These are phyloP conservation scores for Lepidonotus clava DNA, from an alignment of 2,888 invertebrate species.

Conservation along the genomic window DNA sequence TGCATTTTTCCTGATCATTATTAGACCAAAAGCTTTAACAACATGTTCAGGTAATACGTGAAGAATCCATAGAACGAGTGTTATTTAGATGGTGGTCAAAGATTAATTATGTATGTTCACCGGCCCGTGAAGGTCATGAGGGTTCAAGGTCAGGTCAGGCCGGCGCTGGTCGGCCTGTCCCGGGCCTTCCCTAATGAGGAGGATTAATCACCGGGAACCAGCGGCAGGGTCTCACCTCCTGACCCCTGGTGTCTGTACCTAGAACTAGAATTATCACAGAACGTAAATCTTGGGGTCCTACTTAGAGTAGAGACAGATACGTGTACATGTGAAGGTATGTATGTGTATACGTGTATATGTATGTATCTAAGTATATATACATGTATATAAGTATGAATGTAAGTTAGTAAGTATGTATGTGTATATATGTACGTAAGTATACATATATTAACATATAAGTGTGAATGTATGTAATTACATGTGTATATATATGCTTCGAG, in stretches of 20 bases:
- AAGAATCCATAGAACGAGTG: too few species aligned
- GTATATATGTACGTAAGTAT: not conserved
- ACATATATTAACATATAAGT: too few species aligned
- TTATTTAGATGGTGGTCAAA: too few species aligned
- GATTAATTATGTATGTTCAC: too few species aligned
- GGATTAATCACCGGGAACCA: constrained; percentile 21
- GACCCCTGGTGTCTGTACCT: too few species aligned
- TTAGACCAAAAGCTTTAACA: too few species aligned
- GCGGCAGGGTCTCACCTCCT: not conserved
- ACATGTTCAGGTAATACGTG: too few species aligned
- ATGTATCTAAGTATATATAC: not conserved
- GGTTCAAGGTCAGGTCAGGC: constrained; percentile 34
- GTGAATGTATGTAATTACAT: too few species aligned
- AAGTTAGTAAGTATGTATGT: not conserved
- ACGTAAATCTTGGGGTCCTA: not conserved
- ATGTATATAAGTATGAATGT: not conserved
- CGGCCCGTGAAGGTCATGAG: not conserved
- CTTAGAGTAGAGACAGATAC: not conserved
- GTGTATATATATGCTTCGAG: too few species aligned
- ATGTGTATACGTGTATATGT: not conserved
- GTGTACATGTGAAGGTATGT: not conserved
- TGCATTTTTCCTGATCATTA: too few species aligned
- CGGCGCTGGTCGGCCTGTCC: not conserved
- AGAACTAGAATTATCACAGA: too few species aligned
- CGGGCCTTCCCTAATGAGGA: constrained; percentile 13